Conservation (phyloP, 1,140 invertebrate species). For the Diachasmimorpha longicaudata region DNA sequence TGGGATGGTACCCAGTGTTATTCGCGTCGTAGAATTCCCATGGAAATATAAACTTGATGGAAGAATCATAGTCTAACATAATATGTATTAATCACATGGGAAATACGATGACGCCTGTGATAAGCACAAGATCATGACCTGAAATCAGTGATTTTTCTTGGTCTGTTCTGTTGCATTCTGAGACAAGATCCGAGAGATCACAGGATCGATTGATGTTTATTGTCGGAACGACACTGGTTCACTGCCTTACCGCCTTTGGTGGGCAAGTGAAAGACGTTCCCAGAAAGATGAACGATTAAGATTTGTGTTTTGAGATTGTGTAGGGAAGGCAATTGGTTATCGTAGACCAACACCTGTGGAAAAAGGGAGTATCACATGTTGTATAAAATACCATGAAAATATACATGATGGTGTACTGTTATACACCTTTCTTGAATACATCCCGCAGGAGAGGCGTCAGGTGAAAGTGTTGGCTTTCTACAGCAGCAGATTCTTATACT, state of each 20-base stretch:
- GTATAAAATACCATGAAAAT: conserved; percentile 24
- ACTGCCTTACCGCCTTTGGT: not conserved
- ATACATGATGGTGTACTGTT: not conserved
- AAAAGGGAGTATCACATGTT: not conserved
- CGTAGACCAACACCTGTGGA: not conserved
- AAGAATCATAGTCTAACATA: not conserved
- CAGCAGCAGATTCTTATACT: conserved; percentile 36
- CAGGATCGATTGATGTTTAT: not conserved
- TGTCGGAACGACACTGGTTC: not conserved
- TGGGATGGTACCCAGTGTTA: not conserved
- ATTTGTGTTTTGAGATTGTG: not conserved
- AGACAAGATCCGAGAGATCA: not conserved
- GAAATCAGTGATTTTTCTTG: not conserved
- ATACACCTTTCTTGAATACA: conserved; percentile 3
- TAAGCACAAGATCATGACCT: not conserved
- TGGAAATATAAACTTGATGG: not conserved
- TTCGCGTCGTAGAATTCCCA: not conserved
- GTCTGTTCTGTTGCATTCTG: not conserved
- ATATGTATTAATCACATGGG: not conserved
- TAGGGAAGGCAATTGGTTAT: not conserved
- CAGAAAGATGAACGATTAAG: not conserved
- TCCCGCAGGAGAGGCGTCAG: conserved; percentile 39
- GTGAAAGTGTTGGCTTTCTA: conserved; percentile 58
- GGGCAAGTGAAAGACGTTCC: not conserved
- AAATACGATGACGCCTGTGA: not conserved